Conservation (phyloP, 2,797 vertebrate genomes). For the Tenualosa thibaudeaui region DNA sequence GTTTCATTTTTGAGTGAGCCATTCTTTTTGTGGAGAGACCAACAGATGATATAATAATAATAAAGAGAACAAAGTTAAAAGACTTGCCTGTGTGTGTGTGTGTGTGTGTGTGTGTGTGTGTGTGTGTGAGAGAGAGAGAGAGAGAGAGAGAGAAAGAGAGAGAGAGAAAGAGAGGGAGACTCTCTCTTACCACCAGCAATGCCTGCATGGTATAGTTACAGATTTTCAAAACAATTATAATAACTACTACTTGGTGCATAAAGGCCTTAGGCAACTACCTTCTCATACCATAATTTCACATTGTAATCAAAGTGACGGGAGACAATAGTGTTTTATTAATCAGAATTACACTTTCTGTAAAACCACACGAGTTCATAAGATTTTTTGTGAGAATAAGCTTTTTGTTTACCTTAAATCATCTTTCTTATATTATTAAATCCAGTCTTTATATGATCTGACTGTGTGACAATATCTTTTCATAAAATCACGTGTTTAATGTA, state of each 20-base stretch:
- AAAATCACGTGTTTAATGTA: neutral
- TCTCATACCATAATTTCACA: neutral
- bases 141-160: no score
- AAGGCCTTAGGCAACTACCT: neutral
- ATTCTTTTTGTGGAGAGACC: neutral
- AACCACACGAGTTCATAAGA: neutral
- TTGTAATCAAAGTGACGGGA: neutral
- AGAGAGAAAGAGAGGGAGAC: no score
- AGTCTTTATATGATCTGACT: neutral
- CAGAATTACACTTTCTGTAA: neutral
- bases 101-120: neutral
- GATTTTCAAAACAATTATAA: neutral
- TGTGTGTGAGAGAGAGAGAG: no score
- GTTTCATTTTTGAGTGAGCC: neutral
- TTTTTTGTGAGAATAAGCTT: neutral
- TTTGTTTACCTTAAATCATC: neutral
- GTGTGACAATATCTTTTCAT: neutral
- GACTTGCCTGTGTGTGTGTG: neutral
- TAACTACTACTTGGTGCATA: neutral
- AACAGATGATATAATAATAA: neutral
- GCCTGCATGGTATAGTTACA: neutral
- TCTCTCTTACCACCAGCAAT: neutral
- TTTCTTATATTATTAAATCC: neutral
- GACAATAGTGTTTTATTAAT: neutral
- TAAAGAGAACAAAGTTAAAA: neutral